Evolutionary conservation across 1,140 invertebrate species (phyloP), one percentile per base, ranked within the genome.

Genomic region (Leptinotarsa lineolata): DNA sequence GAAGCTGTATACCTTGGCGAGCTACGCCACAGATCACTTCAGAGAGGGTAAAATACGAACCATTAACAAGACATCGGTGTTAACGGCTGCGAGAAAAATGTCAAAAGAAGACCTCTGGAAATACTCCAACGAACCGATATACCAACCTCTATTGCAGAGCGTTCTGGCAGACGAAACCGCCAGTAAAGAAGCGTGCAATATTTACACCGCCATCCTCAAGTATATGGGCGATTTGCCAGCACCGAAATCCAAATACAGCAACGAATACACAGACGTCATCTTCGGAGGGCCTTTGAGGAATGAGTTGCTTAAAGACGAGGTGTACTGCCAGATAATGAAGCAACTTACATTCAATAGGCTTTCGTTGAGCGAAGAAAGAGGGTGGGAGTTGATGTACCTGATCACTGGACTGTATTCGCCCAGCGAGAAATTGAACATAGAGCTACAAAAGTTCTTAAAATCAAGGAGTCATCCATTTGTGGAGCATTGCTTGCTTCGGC

Each of bases 221-320:
- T 98, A 97, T 83, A 98, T 97, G 95, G 96, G 95, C 39, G 96
- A 98, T 83, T 89, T 96, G 77, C 94, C 96, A 5, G 91, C 91
- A 66, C 90, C 91, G 58, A 88, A 91, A 81, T 87, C 89, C 24
- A 88, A 92, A 80, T 87, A 89, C 45, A 88, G 88, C 8, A 87
- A 86, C 44, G 94, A 95, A 84, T 90, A 94, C 54, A 97, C 96
- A 3, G 95, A 97, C 86, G 89, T 93, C 77, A 97, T 98, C 81
- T 98, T 97, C 84, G 90, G 90, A 81, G 67, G 48, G 4, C 91
- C 94, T 12, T 82, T 97, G 11, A 91, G 92, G 83, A 89, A 94
- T 81, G 90, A 94, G 78, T 86, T 92, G 44, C 85, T 98, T 6
- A 88, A 93, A 73, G 96, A 98, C 85, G 96, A 98, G 87, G 87